These are phyloP conservation scores for Tragelaphus buxtoni DNA, from an alignment of 2,113 vertebrate genomes.

Conservation along the genomic window DNA sequence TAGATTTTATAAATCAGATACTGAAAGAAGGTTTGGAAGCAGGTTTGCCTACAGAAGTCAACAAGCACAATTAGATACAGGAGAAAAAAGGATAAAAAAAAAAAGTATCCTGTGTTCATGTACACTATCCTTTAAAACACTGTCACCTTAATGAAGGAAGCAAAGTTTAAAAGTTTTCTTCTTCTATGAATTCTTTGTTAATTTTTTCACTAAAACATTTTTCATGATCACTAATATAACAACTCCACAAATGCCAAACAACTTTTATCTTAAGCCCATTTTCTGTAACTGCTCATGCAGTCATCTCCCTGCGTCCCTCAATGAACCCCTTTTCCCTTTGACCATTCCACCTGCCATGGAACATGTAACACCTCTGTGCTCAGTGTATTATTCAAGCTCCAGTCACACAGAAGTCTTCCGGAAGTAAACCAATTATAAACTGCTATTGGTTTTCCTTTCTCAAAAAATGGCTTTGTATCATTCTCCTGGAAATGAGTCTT, in stretches of 20 bases:
- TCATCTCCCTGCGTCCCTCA: background rate
- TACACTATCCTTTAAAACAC: background rate
- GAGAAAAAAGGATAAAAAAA: background rate
- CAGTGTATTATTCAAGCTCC: background rate
- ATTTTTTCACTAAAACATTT: background rate
- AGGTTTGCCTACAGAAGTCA: background rate
- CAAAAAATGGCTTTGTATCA: background rate
- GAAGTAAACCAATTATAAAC: background rate
- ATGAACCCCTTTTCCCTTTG: background rate
- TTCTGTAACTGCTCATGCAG: background rate
- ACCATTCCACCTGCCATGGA: background rate
- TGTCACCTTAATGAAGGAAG: background rate
- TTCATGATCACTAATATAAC: background rate
- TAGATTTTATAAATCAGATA: background rate
- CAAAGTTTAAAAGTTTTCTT: background rate
- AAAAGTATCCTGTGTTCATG: too few relatives aligned
- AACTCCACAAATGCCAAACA: background rate
- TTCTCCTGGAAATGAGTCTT: background rate
- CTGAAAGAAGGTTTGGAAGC: background rate
- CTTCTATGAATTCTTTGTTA: background rate
- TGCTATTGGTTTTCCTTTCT: background rate
- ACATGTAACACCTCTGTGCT: background rate
- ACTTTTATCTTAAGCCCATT: background rate
- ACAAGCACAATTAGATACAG: background rate
- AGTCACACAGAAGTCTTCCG: background rate